These are phyloP conservation scores for Thunnus thynnus DNA, from an alignment of 2,113 vertebrate genomes.

Conservation along the genomic window DNA sequence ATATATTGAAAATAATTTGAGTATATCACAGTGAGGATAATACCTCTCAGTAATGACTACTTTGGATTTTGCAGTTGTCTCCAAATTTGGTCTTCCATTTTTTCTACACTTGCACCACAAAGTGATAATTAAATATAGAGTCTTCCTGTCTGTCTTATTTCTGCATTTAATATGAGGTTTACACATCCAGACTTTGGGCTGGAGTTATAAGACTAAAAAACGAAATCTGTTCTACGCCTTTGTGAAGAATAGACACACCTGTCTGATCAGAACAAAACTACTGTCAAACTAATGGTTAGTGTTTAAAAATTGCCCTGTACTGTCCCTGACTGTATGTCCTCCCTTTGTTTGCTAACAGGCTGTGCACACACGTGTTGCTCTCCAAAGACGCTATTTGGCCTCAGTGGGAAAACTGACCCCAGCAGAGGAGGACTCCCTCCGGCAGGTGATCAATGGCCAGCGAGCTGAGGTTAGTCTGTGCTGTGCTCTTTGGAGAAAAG, in stretches of 20 bases:
- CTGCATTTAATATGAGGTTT: too few species aligned
- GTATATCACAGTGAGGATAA: too few species aligned
- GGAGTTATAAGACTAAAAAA: background rate
- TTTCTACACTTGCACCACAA: too few species aligned
- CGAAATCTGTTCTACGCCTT: background rate
- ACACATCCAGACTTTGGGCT: too few species aligned
- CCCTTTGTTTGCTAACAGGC: constrained; percentile 67
- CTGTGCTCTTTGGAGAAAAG: background rate
- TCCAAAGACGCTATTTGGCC: constrained; percentile 82
- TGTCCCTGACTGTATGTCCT: constrained; percentile 21
- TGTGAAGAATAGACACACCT: background rate
- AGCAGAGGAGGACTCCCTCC: constrained; percentile 80
- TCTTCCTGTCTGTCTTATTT: too few species aligned
- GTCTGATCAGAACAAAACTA: background rate
- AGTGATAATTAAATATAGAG: too few species aligned
- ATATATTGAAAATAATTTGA: too few species aligned
- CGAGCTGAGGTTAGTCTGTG: constrained; percentile 77
- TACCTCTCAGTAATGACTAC: too few species aligned
- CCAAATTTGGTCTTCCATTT: background rate
- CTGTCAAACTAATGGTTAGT: background rate
- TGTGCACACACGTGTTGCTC: constrained; percentile 81
- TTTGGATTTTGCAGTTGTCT: background rate
- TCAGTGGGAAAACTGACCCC: constrained; percentile 81
- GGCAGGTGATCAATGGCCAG: constrained; percentile 80
- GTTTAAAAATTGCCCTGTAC: background rate